Evolutionary conservation across 1,140 invertebrate species (phyloP), one percentile per base, ranked within the genome.

Genomic region (Psix sp.): DNA sequence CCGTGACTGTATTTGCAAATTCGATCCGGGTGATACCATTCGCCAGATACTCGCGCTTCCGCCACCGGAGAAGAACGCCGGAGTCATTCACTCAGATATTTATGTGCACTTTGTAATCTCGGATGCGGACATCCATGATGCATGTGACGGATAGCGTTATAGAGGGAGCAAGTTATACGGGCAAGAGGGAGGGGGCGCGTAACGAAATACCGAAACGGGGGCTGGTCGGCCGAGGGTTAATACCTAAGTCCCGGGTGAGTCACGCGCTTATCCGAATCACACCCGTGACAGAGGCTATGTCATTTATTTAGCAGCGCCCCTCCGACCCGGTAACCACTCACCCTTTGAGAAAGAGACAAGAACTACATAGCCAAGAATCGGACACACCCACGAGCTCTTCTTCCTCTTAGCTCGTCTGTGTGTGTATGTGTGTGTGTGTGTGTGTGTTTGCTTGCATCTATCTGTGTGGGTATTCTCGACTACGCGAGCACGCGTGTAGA

Each of bases 81-180:
- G 49, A 33, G 16, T 15, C 11, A 29, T n/a, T 9, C 46, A 60
- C 63, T 74, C 68, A 54, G 52, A 73, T 72, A 74, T 75, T 79
- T 77, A 70, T 65, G 68, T 66, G 60, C 51, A 76, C 76, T 77
- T 77, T 75, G 75, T 76, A 77, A 77, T 77, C 65, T 73, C 68
- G 24, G 70, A 63, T 74, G 56, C 67, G 49, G 68, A 70, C 72
- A 70, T 75, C 33, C 65, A 70, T 70, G 72, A 70, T 70, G 77
- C 74, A 67, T 63, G 67, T 63, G 66, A 65, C 60, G 63, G 49
- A 73, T 68, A 71, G 39, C n/a, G n/a, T n/a, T n/a, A n/a, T 36
- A 40, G 20, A 13, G 33, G 39, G 20, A 35, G 15, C 20, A 42
- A 40, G 56, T 29, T 33, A 15, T 38, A 43, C 36, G 35, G 48